phyloP scores from a whole-genome alignment of 2,888 invertebrate genomes.

The Noctua janthe region DNA sequence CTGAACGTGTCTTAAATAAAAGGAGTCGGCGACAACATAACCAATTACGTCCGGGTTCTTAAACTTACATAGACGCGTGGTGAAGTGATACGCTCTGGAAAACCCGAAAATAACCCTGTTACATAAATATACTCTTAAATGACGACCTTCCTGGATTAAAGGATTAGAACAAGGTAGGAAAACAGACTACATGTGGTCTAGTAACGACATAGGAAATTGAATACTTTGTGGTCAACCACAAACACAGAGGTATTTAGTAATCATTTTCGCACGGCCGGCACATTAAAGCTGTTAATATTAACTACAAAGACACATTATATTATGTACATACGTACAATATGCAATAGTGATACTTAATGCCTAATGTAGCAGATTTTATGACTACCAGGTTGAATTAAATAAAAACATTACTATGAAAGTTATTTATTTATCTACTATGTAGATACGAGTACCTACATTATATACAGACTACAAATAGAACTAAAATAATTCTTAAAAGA shows the following conservation, averaged over 20 bases:
- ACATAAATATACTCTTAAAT: neutral
- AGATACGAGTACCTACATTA: too few species aligned
- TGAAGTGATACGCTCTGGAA: too few species aligned
- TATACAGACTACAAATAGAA: too few species aligned
- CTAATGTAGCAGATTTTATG: neutral
- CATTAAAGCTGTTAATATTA: conserved; percentile 9
- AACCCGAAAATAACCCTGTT: neutral
- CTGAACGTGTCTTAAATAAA: neutral
- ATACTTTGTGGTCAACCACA: conserved; percentile 61
- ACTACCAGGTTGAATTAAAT: neutral
- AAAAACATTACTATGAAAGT: neutral
- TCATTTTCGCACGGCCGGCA: conserved; percentile 48
- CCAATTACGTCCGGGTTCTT: neutral
- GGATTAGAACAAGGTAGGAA: conserved; percentile 37
- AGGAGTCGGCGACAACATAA: neutral
- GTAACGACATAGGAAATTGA: conserved; percentile 57
- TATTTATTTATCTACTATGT: too few species aligned
- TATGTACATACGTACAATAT: neutral
- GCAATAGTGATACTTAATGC: neutral
- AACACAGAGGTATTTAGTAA: conserved; percentile 63
- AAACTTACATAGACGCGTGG: neutral
- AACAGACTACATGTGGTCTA: conserved; percentile 57
- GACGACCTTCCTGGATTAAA: neutral
- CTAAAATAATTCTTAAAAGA: too few species aligned
- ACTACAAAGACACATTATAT: neutral